Conservation (phyloP, 92 coral and sea anemone species). For the Epizoanthus stellaris region DNA sequence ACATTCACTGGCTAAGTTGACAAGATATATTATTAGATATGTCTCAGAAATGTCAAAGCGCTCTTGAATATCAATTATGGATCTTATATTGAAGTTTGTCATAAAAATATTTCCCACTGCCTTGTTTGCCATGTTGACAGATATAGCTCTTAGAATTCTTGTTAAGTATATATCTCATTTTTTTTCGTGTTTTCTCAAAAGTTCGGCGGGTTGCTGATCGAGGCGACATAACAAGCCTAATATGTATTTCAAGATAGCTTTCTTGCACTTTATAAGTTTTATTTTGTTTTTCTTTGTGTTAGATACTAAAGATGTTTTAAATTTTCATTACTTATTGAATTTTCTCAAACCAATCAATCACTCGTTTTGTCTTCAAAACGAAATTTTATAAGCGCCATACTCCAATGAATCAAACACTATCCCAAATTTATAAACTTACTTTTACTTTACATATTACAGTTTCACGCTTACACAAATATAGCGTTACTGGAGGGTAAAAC, state of each 20-base stretch:
- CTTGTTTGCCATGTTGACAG: no score
- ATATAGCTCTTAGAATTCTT: no score
- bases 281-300: neutral
- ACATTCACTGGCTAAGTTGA: neutral
- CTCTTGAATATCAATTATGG: neutral
- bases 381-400: neutral
- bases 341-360: neutral
- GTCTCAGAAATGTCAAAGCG: neutral
- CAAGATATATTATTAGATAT: neutral
- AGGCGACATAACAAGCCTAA: no score
- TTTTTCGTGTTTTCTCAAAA: no score
- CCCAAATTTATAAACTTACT: neutral
- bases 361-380: conserved; percentile 10
- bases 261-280: neutral
- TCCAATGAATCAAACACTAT: neutral
- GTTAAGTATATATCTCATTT: no score
- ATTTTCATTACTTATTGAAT: neutral
- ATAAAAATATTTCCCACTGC: neutral
- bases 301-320: neutral
- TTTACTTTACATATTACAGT: neutral
- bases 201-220: no score
- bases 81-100: neutral
- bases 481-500: neutral
- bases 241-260: no score
- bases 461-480: neutral